Base-by-base conservation (phyloP, 2,797 vertebrate genomes). In the Tenualosa thibaudeaui region DNA sequence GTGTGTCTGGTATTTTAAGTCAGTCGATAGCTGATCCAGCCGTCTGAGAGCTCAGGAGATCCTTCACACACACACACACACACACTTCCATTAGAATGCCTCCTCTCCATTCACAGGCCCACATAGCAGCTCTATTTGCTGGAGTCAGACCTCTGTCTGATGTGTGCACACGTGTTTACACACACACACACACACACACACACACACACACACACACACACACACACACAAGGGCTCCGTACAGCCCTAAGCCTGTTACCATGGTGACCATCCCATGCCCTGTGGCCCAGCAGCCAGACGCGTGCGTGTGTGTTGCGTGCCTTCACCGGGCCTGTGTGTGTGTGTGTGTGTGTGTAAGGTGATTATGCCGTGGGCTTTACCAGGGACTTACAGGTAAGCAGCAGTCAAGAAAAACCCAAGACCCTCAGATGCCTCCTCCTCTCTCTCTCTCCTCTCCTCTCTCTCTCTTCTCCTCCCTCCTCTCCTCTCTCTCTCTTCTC, bases 311-410 rank as follows among this genome's bases (percentile, higher is more conserved):
- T 56, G 17, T 17, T 17, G 54, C 19, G 54, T 56, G 54, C 54
- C 54, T 56, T 3, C 50, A 0, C 10, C 6, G 50, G 7, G 0
- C 50, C 50, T 60, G 58, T 60, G 58, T 60, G 58, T 60, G 58
- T 60, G 58, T 60, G 58, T 60, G 58, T 62, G 58, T 24, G 58
- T 62, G 58, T 24, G 58, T 82, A 88, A 86, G 81, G 83, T 87
- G 82, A 58, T 89, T 90, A 89, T 83, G 81, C 51, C 68, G 58
- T 85, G 82, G 81, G 83, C 60, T 82, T 87, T 88, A 85, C 75
- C 49, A 86, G 58, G 46, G 50, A n/a, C 50, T 86, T 86, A 10
- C 54, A 56, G 54, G 17, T 56, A 50, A 50, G 65, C 19, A 50
- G 43, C 53, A 37, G 0, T 31, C 31, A 31, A 31, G 0, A 31